phyloP scores from a whole-genome alignment of 2,888 invertebrate species.

The Eustalomyia histrio region DNA sequence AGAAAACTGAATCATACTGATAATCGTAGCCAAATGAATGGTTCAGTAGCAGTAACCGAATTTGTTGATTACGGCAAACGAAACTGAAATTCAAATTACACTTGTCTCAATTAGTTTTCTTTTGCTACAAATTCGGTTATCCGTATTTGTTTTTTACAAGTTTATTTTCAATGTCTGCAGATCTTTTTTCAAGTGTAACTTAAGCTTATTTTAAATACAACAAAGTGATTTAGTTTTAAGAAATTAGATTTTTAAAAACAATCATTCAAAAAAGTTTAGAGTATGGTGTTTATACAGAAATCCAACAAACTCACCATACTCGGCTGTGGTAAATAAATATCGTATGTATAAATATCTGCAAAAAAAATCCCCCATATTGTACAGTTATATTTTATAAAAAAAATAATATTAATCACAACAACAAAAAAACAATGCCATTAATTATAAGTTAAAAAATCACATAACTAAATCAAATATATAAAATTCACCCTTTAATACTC shows the following conservation, averaged over 20 bases:
- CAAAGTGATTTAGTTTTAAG: slow-evolving; percentile 71
- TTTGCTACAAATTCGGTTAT: no score
- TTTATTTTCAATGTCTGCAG: no score
- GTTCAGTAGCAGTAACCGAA: no score
- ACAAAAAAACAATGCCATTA: slow-evolving; percentile 59
- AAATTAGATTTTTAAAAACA: slow-evolving; percentile 43
- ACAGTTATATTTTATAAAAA: slow-evolving; percentile 53
- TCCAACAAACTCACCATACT: slow-evolving; percentile 61
- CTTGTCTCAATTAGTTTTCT: no score
- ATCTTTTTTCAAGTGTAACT: no score
- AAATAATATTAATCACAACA: neutral
- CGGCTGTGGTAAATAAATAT: slow-evolving; percentile 72
- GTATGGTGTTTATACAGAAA: slow-evolving; percentile 26
- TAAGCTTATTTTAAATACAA: slow-evolving; percentile 28
- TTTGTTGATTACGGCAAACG: no score
- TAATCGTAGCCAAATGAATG: no score
- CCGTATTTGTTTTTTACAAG: no score
- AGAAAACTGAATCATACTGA: no score
- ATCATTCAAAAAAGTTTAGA: slow-evolving; percentile 66
- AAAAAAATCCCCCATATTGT: slow-evolving; percentile 28
- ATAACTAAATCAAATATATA: neutral
- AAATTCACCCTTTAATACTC: slow-evolving; percentile 44
- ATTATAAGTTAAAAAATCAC: slow-evolving; percentile 30
- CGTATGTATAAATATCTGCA: slow-evolving; percentile 52
- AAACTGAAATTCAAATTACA: no score